Evolutionary conservation across 2,888 invertebrate genomes (phyloP).

Genomic region (Kryphioiulus occultus): DNA sequence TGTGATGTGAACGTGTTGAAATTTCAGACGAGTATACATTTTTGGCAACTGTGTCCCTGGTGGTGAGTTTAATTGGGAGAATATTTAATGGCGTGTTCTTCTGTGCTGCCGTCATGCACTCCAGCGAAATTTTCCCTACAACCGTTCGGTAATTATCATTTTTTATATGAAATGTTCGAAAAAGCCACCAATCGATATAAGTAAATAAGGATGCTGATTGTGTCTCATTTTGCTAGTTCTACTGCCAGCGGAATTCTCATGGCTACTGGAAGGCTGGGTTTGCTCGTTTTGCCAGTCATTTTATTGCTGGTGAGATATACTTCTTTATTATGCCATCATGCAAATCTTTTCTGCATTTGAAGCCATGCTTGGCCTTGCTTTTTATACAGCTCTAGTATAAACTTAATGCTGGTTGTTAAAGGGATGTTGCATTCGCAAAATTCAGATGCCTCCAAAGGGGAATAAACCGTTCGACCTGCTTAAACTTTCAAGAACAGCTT

Average conservation of each 20-base stretch:
- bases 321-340: no score
- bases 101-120: background rate
- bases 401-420: no score
- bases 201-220: background rate
- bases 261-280: conserved; percentile 42
- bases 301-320: conserved; percentile 45
- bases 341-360: no score
- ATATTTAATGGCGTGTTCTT: conserved; percentile 48
- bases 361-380: no score
- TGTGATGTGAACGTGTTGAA: background rate
- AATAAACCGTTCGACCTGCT: no score
- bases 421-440: background rate
- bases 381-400: no score
- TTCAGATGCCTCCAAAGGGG: no score
- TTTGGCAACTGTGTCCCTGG: conserved; percentile 37
- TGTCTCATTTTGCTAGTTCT: conserved; percentile 41
- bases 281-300: conserved; percentile 40
- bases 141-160: conserved; percentile 45
- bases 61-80: conserved; percentile 40
- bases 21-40: conserved; percentile 7
- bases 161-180: background rate
- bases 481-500: no score
- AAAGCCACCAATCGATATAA: background rate
- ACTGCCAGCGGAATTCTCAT: conserved; percentile 9
- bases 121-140: conserved; percentile 46